Conservation (phyloP, 2,113 vertebrate species). For the Chiloscyllium plagiosum region DNA sequence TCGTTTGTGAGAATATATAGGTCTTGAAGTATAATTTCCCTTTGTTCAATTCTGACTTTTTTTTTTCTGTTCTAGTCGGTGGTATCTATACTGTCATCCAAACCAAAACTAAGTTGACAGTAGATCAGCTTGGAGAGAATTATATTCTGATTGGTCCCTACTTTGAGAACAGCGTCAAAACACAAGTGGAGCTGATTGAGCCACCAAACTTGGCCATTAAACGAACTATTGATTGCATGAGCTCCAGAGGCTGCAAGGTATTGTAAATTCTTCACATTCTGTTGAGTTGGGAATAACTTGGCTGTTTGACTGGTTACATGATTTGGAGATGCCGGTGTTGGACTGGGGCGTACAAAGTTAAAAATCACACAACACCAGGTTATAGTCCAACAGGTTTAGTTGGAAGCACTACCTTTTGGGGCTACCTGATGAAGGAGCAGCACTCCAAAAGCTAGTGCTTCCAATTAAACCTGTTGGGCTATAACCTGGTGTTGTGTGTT, state of each 20-base stretch:
- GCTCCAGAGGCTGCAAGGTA: conserved; percentile 85
- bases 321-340: too few species aligned
- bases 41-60: not conserved
- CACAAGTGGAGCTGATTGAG: conserved; percentile 85
- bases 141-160: conserved; percentile 88
- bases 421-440: too few species aligned
- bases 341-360: too few species aligned
- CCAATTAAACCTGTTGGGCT: too few species aligned
- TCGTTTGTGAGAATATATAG: not conserved
- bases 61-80: conserved; percentile 60
- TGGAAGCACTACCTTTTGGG: too few species aligned
- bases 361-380: too few species aligned
- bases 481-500: too few species aligned
- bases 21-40: not conserved
- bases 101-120: conserved; percentile 82
- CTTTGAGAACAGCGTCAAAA: conserved; percentile 79
- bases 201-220: conserved; percentile 68
- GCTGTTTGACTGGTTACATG: not conserved
- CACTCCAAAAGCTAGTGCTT: too few species aligned
- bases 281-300: not conserved
- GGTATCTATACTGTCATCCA: conserved; percentile 93
- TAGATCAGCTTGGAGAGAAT: conserved; percentile 86
- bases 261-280: not conserved
- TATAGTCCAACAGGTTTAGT: too few species aligned
- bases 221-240: conserved; percentile 82